Evolutionary conservation across 1,140 invertebrate genomes (phyloP).

Genomic region (Laupala kohalensis): DNA sequence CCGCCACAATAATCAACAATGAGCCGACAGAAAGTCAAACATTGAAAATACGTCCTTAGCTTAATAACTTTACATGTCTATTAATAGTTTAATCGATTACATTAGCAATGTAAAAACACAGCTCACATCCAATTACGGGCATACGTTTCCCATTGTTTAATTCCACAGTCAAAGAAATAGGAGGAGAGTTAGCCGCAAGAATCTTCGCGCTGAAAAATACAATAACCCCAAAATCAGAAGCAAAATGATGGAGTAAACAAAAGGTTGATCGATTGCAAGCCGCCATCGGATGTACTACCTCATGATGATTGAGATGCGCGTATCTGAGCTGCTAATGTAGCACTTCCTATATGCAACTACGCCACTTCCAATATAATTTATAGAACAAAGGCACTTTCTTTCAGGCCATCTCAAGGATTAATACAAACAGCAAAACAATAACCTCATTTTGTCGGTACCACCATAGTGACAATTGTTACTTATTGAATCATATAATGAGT

Average conservation of each 20-base stretch:
- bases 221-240: neutral
- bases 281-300: neutral
- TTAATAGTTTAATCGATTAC: slow-evolving; percentile 10
- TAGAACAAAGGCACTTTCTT: neutral
- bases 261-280: neutral
- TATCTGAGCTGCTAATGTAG: too few species aligned
- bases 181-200: neutral
- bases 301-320: neutral
- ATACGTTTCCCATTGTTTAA: slow-evolving; percentile 21
- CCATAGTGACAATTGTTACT: neutral
- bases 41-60: neutral
- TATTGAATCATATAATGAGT: neutral
- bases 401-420: neutral
- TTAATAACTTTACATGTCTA: slow-evolving; percentile 1
- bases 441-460: neutral
- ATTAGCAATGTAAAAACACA: slow-evolving; percentile 15
- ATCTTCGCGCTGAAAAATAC: neutral
- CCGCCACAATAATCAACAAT: neutral
- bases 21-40: neutral
- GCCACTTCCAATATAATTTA: neutral
- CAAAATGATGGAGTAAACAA: neutral
- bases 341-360: neutral
- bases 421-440: neutral
- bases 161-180: neutral
- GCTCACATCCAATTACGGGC: slow-evolving; percentile 27